Conservation (phyloP, 2,113 vertebrate genomes). For the Lophochroa leadbeateri region DNA sequence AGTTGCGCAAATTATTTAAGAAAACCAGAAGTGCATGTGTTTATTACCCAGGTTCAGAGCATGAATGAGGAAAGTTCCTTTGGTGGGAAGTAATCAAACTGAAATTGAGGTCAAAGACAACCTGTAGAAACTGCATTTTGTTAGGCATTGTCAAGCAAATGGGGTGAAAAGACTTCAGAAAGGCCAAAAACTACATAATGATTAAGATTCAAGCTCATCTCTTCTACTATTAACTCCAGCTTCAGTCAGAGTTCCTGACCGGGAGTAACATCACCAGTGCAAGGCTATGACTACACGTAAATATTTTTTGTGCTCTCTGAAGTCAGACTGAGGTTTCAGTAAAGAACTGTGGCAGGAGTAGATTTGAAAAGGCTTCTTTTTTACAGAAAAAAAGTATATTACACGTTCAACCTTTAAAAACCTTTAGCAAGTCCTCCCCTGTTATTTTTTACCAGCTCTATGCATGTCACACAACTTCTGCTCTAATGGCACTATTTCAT, state of each 20-base stretch:
- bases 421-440: background rate
- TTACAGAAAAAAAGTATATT: background rate
- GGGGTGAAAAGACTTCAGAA: background rate
- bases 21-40: background rate
- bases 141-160: background rate
- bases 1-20: background rate
- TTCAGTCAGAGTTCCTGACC: background rate
- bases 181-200: background rate
- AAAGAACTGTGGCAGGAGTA: background rate
- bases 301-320: background rate
- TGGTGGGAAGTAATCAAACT: background rate
- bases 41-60: background rate
- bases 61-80: background rate
- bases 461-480: background rate
- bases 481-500: background rate
- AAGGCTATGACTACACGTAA: background rate
- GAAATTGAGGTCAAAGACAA: constrained; percentile 6
- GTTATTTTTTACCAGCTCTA: background rate
- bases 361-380: background rate
- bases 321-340: background rate
- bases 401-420: background rate
- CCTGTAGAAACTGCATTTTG: background rate
- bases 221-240: background rate
- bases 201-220: background rate
- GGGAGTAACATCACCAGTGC: background rate